Percentiles rank a stretch among this genome's conserved stretches.
Evolutionary conservation across 1,140 invertebrate genomes (phyloP).

Genomic region (Cryptotermes secundus): DNA sequence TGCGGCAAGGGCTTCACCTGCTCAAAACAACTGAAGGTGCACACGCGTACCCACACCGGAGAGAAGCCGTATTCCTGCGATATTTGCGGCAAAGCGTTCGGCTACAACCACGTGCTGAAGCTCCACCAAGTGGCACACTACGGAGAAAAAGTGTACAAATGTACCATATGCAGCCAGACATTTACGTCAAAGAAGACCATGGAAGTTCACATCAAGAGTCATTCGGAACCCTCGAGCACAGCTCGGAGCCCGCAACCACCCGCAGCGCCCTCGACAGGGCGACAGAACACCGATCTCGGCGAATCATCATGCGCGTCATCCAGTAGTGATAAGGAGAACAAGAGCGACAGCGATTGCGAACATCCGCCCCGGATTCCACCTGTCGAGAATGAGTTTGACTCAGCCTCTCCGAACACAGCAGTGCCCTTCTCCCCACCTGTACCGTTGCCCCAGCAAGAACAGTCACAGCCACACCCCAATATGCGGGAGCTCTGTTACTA

Average conservation of each 20-base stretch:
- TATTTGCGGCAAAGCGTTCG: conserved; percentile 80
- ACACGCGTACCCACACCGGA: conserved; percentile 81
- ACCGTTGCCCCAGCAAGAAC: conserved; percentile 37
- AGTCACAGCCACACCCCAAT: conserved; percentile 36
- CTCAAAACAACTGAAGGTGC: conserved; percentile 86
- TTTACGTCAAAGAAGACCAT: conserved; percentile 87
- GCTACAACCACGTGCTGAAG: conserved; percentile 53
- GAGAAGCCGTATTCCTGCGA: conserved; percentile 74
- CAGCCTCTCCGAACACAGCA: conserved; percentile 25
- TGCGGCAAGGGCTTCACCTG: conserved; percentile 87
- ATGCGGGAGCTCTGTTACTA: conserved; percentile 39
- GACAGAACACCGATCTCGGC: neutral
- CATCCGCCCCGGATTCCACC: neutral
- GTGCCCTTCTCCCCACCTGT: conserved; percentile 31
- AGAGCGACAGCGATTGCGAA: conserved; percentile 37
- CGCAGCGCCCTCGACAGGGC: conserved; percentile 37
- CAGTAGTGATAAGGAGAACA: conserved; percentile 53
- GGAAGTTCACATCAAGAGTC: conserved; percentile 87
- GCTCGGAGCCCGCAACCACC: conserved; percentile 44
- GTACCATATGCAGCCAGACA: conserved; percentile 84
- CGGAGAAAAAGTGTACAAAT: conserved; percentile 89
- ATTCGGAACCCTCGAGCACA: conserved; percentile 59
- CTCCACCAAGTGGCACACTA: conserved; percentile 75
- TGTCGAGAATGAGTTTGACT: conserved; percentile 26
- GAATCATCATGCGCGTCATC: conserved; percentile 45